These are phyloP conservation scores for Phytoseiulus persimilis DNA, from an alignment of 2,888 invertebrate species.

Conservation along the genomic window DNA sequence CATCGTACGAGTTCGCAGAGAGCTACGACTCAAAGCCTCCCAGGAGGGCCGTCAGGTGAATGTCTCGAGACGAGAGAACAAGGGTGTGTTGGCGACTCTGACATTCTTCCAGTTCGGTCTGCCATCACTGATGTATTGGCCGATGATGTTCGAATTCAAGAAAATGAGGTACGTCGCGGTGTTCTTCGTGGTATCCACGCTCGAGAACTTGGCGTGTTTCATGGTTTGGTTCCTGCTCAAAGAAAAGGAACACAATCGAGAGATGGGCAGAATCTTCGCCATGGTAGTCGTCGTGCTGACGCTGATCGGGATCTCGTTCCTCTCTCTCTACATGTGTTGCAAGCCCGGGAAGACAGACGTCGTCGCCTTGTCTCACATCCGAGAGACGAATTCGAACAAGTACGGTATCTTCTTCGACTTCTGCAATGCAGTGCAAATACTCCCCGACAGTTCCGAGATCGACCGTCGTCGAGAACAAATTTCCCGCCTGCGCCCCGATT, in stretches of 20 bases:
- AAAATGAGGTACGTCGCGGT: constrained; percentile 43
- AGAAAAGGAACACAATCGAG: constrained; percentile 37
- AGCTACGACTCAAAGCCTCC: background rate
- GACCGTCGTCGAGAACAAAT: constrained; percentile 30
- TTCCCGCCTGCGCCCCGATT: background rate
- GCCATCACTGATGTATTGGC: constrained; percentile 46
- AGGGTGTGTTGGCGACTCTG: constrained; percentile 41
- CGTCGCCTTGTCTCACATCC: constrained; percentile 45
- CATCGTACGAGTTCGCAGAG: constrained; percentile 40
- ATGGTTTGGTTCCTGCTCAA: constrained; percentile 42
- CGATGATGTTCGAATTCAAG: constrained; percentile 46
- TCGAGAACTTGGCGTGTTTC: constrained; percentile 44
- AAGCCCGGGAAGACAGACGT: constrained; percentile 46
- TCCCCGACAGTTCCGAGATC: constrained; percentile 43
- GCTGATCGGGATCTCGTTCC: constrained; percentile 43
- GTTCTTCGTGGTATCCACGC: constrained; percentile 43
- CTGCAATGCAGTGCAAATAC: constrained; percentile 45
- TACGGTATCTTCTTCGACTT: constrained; percentile 46
- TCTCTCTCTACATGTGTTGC: constrained; percentile 44
- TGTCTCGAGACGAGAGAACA: constrained; percentile 40
- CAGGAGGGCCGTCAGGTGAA: constrained; percentile 22
- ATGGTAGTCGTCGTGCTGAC: constrained; percentile 40
- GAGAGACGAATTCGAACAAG: constrained; percentile 30
- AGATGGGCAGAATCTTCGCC: background rate
- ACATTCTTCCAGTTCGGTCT: constrained; percentile 45